Percentiles rank a stretch among this genome's conserved stretches.
Evolutionary conservation across 2,888 invertebrate genomes (phyloP).

Genomic region (Drosophila picticornis): DNA sequence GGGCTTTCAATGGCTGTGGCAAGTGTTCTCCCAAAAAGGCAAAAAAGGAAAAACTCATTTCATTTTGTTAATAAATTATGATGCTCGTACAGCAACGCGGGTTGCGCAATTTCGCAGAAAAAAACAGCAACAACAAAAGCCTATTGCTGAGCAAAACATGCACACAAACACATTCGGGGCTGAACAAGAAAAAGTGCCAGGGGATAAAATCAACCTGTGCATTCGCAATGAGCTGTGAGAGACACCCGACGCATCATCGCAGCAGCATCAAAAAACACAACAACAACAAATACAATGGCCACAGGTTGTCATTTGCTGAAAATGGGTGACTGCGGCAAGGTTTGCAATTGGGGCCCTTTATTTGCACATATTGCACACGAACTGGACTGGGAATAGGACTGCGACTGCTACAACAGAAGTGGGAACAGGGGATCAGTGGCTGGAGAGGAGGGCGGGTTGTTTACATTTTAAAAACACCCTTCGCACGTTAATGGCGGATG

Average conservation of each 20-base stretch:
- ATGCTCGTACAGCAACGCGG: conserved; percentile 56
- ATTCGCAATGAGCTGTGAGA: conserved; percentile 77
- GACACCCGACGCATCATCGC: conserved; percentile 57
- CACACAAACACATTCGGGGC: conserved; percentile 20
- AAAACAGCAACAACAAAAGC: conserved; percentile 38
- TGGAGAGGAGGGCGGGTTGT: conserved; percentile 36
- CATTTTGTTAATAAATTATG: conserved; percentile 82
- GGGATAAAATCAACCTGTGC: conserved; percentile 81
- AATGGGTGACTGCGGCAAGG: conserved; percentile 50
- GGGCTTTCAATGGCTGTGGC: conserved; percentile 62
- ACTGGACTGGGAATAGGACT: conserved; percentile 2
- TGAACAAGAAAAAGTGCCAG: conserved; percentile 70
- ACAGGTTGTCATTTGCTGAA: conserved; percentile 63
- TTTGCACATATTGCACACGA: conserved; percentile 59
- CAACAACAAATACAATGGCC: conserved; percentile 33
- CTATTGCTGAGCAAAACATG: conserved; percentile 40
- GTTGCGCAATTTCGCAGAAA: conserved; percentile 65
- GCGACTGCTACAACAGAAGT: background rate
- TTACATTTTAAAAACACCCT: conserved; percentile 73
- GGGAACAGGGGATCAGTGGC: background rate
- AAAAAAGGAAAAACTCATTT: conserved; percentile 68
- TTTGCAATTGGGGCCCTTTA: conserved; percentile 62
- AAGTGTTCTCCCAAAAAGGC: conserved; percentile 19
- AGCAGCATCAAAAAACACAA: conserved; percentile 2
- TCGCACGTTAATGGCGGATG: conserved; percentile 61